phyloP scores from a whole-genome alignment of 2,888 invertebrate genomes.

The Drosophila anomalata region DNA sequence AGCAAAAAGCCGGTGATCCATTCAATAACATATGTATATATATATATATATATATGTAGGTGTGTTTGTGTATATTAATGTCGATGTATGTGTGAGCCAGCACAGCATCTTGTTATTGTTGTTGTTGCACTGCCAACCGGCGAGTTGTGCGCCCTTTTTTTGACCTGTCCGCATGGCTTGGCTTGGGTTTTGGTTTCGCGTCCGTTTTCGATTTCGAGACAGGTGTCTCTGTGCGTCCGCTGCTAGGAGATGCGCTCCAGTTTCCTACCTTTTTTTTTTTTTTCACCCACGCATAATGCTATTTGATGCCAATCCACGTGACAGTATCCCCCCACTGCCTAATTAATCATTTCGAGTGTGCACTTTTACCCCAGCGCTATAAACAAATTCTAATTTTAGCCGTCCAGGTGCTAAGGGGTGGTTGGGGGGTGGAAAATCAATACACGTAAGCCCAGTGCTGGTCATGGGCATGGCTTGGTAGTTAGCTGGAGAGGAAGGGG shows the following conservation, averaged over 20 bases:
- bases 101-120: constrained; percentile 65
- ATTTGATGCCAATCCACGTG: constrained; percentile 53
- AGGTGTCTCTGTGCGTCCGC: constrained; percentile 32
- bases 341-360: constrained; percentile 58
- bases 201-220: constrained; percentile 38
- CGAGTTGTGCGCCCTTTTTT: constrained; percentile 68
- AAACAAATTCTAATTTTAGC: constrained; percentile 63
- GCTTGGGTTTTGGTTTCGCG: constrained; percentile 37
- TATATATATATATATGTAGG: constrained; percentile 1
- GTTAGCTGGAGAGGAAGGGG: background rate
- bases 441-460: constrained; percentile 65
- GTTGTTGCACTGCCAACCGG: constrained; percentile 56
- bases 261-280: constrained; percentile 6
- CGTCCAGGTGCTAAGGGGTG: constrained; percentile 49
- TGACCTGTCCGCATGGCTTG: constrained; percentile 61
- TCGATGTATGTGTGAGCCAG: constrained; percentile 50
- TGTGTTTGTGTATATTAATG: constrained; percentile 9
- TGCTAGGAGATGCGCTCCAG: constrained; percentile 11
- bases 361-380: constrained; percentile 49
- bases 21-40: constrained; percentile 34
- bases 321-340: constrained; percentile 25
- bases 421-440: constrained; percentile 62
- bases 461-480: constrained; percentile 5
- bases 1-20: constrained; percentile 77
- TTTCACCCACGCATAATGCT: constrained; percentile 38